phyloP scores from a whole-genome alignment of 2,888 invertebrate species.

The Priapulus caudatus region DNA sequence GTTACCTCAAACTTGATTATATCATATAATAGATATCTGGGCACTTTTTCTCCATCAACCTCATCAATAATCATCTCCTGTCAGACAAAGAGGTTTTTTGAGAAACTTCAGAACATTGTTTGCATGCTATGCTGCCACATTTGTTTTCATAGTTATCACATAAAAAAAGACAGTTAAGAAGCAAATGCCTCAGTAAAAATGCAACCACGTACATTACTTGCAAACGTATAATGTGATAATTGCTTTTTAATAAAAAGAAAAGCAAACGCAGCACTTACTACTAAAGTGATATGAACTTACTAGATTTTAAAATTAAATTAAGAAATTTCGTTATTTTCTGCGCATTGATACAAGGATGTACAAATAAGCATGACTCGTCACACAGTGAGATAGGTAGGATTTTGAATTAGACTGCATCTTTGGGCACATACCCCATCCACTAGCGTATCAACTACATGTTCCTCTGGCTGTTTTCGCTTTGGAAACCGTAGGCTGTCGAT shows the following conservation, averaged over 20 bases:
- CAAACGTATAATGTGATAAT: too few species aligned
- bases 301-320: too few species aligned
- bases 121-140: too few species aligned
- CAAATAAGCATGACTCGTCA: neutral
- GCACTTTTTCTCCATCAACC: constrained; percentile 50
- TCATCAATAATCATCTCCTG: constrained; percentile 95
- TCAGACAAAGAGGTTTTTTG: constrained; percentile 31
- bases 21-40: constrained; percentile 88
- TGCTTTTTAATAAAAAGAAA: too few species aligned
- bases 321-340: too few species aligned
- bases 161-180: too few species aligned
- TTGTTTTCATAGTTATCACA: too few species aligned
- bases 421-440: constrained; percentile 79
- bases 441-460: constrained; percentile 65
- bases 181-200: too few species aligned
- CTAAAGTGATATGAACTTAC: constrained; percentile 13
- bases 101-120: too few species aligned
- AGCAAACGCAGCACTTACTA: too few species aligned
- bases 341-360: constrained; percentile 4
- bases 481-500: constrained; percentile 69
- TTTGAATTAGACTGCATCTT: neutral
- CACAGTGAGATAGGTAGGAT: neutral
- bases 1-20: constrained; percentile 62
- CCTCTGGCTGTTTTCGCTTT: constrained; percentile 53
- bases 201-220: too few species aligned